Percentiles rank a stretch among this genome's conserved stretches.
Conservation (phyloP, 2,113 vertebrate species). For the Pelobates fuscus region DNA sequence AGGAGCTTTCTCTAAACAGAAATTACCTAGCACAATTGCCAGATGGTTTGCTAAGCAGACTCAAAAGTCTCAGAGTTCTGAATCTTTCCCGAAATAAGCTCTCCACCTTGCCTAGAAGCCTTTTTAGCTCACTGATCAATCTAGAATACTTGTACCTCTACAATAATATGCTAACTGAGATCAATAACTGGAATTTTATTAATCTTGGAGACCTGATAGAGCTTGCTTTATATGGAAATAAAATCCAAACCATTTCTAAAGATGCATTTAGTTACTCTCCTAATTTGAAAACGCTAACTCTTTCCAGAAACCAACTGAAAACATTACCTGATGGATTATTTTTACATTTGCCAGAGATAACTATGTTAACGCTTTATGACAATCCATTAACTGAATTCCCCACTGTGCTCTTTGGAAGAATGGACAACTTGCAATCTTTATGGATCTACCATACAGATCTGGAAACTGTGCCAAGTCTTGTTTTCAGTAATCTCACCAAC, state of each 20-base stretch:
- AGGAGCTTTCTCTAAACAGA: constrained; percentile 69
- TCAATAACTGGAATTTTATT: constrained; percentile 71
- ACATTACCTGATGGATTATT: constrained; percentile 74
- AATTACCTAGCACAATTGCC: constrained; percentile 70
- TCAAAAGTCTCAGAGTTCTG: constrained; percentile 69
- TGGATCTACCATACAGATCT: constrained; percentile 78
- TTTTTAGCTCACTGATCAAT: constrained; percentile 70
- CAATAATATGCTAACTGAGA: constrained; percentile 68
- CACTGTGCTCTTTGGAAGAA: constrained; percentile 78
- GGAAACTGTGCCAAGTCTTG: constrained; percentile 73
- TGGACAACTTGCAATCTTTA: constrained; percentile 72
- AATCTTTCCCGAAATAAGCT: constrained; percentile 79
- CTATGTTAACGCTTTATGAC: constrained; percentile 71
- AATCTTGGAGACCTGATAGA: constrained; percentile 68
- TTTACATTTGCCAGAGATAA: constrained; percentile 70
- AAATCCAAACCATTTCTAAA: constrained; percentile 67
- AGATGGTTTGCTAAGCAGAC: constrained; percentile 61
- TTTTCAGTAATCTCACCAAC: constrained; percentile 82
- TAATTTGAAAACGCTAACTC: constrained; percentile 65
- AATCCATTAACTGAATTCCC: constrained; percentile 81
- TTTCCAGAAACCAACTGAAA: constrained; percentile 75
- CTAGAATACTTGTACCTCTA: constrained; percentile 71
- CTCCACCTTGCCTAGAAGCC: constrained; percentile 64
- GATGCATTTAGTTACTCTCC: constrained; percentile 71
- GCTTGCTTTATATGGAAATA: constrained; percentile 74